Percentiles rank a stretch among this genome's conserved stretches.
phyloP scores from a whole-genome alignment of 2,797 vertebrate species.

The Adrianichthys oophorus region DNA sequence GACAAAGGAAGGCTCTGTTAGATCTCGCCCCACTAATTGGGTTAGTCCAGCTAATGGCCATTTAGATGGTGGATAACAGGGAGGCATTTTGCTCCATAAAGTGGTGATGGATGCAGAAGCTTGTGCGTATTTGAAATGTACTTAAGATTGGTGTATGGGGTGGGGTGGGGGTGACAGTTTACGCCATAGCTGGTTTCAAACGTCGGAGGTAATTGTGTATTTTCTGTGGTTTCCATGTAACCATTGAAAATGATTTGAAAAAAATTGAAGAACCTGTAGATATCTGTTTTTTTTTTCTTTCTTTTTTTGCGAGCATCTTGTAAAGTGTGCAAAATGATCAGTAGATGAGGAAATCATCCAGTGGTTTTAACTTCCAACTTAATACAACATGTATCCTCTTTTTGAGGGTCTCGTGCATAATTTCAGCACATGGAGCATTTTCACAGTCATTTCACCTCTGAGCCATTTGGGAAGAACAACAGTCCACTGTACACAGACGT shows the following conservation, averaged over 20 bases:
- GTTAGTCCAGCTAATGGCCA: slow-evolving; percentile 80
- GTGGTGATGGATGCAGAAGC: slow-evolving; percentile 74
- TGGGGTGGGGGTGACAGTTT: slow-evolving; percentile 18
- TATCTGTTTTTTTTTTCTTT: slow-evolving; percentile 26
- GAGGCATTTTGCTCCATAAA: slow-evolving; percentile 74
- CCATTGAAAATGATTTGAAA: slow-evolving; percentile 18
- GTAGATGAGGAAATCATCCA: slow-evolving; percentile 19
- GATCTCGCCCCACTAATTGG: slow-evolving; percentile 81
- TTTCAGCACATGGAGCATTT: slow-evolving; percentile 35
- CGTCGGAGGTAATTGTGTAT: slow-evolving; percentile 18
- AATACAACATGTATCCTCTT: slow-evolving; percentile 14
- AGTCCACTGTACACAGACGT: slow-evolving; percentile 46
- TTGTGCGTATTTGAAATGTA: slow-evolving; percentile 70
- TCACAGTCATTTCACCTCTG: slow-evolving; percentile 41
- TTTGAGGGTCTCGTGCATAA: slow-evolving; percentile 2
- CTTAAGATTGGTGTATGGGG: slow-evolving; percentile 25
- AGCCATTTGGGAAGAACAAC: slow-evolving; percentile 61
- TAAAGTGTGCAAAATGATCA: slow-evolving; percentile 4
- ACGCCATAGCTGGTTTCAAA: slow-evolving; percentile 21
- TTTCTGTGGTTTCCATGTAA: slow-evolving; percentile 17
- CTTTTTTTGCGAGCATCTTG: slow-evolving; percentile 11
- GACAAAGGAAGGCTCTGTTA: slow-evolving; percentile 75
- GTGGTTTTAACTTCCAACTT: slow-evolving; percentile 37
- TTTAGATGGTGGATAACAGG: slow-evolving; percentile 80
- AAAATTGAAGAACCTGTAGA: slow-evolving; percentile 10